Evolutionary conservation across 2,888 invertebrate genomes (phyloP), one percentile per base, ranked within the genome.

Genomic region (Dynastes hyllus): DNA sequence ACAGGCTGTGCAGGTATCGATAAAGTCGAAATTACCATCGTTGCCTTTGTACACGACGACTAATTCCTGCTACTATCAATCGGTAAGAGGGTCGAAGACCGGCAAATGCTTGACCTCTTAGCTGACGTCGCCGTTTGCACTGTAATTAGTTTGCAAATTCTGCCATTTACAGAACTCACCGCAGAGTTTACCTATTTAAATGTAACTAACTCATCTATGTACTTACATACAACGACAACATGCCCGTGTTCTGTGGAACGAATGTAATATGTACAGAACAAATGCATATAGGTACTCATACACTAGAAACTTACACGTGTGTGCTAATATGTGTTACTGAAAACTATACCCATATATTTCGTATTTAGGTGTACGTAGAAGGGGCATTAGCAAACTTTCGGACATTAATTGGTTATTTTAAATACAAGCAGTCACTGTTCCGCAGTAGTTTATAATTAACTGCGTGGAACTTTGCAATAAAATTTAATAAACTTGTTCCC

Each of bases 401-500:
- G 69, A 51, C 69, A 69, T 69, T 69, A 69, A 69, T 69, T 69
- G 69, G 69, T 69, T 69, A 69, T 69, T 69, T 69, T 69, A 69
- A 69, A 69, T 53, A 69, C 51, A 50, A 13, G 5, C 29, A 69
- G 50, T 29, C 11, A 69, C 32, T 63, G 51, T 29, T 51, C n/a
- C 13, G 27, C 27, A 4, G 51, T 69, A 69, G 51, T 69, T 69
- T 51, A 69, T 69, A 69, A 69, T 69, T 69, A 69, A 69, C 69
- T 69, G n/a, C 69, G 27, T 13, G 69, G 51, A 69, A 69, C 51
- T 69, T 69, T 29, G 69, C 51, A 69, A 69, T 69, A 69, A 69
- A 69, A 69, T 69, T 69, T 69, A 69, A 50, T 69, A 69, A 69
- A 69, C 69, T 29, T 11, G 50, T 51, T 69, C 29, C 69, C 51